Conservation (phyloP, 30 jellyfish, hydroid and myxozoan species). For the Aurelia aurita complex sp. Pacific region DNA sequence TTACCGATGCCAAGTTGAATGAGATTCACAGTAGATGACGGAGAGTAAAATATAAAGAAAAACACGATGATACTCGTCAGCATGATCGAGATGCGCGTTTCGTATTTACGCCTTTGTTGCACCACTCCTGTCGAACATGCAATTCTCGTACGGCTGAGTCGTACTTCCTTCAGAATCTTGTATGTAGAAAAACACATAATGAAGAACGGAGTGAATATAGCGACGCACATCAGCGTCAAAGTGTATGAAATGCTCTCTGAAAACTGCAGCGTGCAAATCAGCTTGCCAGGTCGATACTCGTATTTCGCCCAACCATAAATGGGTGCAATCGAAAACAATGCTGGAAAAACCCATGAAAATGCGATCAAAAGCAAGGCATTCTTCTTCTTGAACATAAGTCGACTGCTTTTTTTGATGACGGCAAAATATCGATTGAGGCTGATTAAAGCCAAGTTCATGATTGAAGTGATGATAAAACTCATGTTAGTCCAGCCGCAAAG, state of each 20-base stretch:
- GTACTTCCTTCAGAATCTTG: slow-evolving; percentile 47
- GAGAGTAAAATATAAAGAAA: slow-evolving; percentile 56
- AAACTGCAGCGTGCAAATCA: slow-evolving; percentile 71
- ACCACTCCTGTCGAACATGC: slow-evolving; percentile 34
- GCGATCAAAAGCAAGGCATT: slow-evolving; percentile 28
- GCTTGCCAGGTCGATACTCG: slow-evolving; percentile 77
- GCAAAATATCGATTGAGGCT: slow-evolving; percentile 55
- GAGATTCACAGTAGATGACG: slow-evolving; percentile 66
- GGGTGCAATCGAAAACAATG: slow-evolving; percentile 63
- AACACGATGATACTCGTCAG: slow-evolving; percentile 34
- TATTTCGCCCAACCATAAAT: slow-evolving; percentile 71
- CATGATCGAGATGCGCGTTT: slow-evolving; percentile 60
- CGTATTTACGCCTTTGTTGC: slow-evolving; percentile 46
- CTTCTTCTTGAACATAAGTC: slow-evolving; percentile 30
- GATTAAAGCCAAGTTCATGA: slow-evolving; percentile 45
- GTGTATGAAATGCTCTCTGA: slow-evolving; percentile 61
- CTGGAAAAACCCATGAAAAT: slow-evolving; percentile 64
- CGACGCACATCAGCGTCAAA: slow-evolving; percentile 30
- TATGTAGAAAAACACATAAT: slow-evolving; percentile 62
- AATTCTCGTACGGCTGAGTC: slow-evolving; percentile 57
- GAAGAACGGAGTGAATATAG: slow-evolving; percentile 39
- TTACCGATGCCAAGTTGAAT: slow-evolving; percentile 59
- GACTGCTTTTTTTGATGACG: slow-evolving; percentile 37
- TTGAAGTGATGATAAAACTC: slow-evolving; percentile 65
- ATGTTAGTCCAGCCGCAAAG: slow-evolving; percentile 70